Evolutionary conservation across 2,113 vertebrate species (phyloP), one percentile per base, ranked within the genome.

Genomic region (Leucoraja erinaceus): DNA sequence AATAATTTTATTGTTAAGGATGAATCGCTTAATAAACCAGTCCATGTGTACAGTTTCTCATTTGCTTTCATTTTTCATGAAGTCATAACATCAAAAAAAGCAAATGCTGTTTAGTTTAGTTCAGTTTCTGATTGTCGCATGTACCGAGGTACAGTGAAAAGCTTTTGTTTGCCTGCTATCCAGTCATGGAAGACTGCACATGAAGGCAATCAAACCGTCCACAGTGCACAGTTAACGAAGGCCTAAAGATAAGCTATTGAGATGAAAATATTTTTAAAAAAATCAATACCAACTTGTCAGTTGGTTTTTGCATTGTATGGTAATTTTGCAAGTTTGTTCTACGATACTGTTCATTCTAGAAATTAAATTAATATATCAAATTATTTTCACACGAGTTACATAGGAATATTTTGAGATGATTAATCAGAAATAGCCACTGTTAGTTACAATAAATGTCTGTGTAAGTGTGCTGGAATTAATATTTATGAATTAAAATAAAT

Each of bases 1-100:
- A 88, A 88, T 63, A 63, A 63, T 88, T n/a, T 33, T 31, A n/a
- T 63, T 63, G 83, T 88, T 88, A 88, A 88, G 61, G 56, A 63
- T 63, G 59, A 88, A 63, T 63, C 63, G 63, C 59, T 88, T 88
- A 18, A 66, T 66, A 66, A 66, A 61, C 56, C 63, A 33, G 59
- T 59, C 61, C 81, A 86, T 86, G 81, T 28, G 12, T 28, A 88
- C 61, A 31, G 10, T 59, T 63, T 63, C 14, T 88, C 83, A 66
- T 63, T 88, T 63, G 59, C 59, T 88, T 88, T 61, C 59, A 88
- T 66, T 88, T 88, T 86, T 14, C 56, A 14, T 63, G 61, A 86
- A 63, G 28, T 84, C 25, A 14, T 66, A 88, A 63, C 61, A 31
- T 72, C 59, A 16, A 56, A 63, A n/a, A n/a, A 63, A 86, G 1